Conservation (phyloP, 2,888 invertebrate genomes). For the Hipparchia sbordonii region DNA sequence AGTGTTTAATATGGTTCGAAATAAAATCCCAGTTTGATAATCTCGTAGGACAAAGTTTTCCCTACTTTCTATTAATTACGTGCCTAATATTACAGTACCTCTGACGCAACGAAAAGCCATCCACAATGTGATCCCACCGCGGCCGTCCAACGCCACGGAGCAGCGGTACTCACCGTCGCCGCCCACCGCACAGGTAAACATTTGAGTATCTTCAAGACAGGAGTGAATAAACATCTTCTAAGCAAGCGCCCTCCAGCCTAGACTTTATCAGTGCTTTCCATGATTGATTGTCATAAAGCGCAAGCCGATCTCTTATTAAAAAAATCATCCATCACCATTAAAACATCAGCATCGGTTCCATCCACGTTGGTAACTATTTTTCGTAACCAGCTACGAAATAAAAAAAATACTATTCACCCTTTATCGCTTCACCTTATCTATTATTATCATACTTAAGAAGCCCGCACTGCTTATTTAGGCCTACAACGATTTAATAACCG, state of each 20-base stretch:
- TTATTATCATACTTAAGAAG: not conserved
- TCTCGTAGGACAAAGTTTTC: no score
- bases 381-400: no score
- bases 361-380: no score
- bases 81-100: slow-evolving; percentile 70
- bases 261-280: no score
- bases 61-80: not conserved
- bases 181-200: slow-evolving; percentile 66
- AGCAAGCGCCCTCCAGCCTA: no score
- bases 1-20: no score
- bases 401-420: slow-evolving; percentile 32
- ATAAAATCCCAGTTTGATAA: no score
- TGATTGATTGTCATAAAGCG: no score
- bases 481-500: slow-evolving; percentile 11
- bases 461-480: slow-evolving; percentile 18
- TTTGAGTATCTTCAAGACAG: no score
- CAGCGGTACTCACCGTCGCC: slow-evolving; percentile 56
- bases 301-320: no score
- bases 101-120: slow-evolving; percentile 80
- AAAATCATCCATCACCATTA: slow-evolving; percentile 56
- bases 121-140: slow-evolving; percentile 83
- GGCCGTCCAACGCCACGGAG: slow-evolving; percentile 65
- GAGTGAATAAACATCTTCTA: no score
- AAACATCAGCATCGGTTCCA: slow-evolving; percentile 27
- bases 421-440: slow-evolving; percentile 52